Evolutionary conservation across 2,113 vertebrate species (phyloP).

Genomic region (Dasyurus viverrinus): DNA sequence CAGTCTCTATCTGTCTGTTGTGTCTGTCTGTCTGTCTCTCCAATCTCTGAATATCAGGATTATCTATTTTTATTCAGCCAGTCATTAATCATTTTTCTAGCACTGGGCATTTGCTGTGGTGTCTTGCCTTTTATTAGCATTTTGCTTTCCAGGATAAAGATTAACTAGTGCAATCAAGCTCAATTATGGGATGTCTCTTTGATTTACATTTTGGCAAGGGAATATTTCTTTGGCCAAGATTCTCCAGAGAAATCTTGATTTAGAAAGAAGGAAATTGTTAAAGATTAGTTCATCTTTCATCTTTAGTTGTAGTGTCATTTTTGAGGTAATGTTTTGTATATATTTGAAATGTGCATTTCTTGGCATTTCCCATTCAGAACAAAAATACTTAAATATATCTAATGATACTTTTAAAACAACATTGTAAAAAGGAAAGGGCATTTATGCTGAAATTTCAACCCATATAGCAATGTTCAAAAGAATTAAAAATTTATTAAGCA

Average conservation of each 20-base stretch:
- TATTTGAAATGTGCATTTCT: background rate
- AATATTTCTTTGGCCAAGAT: background rate
- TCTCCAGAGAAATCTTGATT: conserved; percentile 17
- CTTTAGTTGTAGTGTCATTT: background rate
- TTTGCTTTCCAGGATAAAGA: conserved; percentile 14
- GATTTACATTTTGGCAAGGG: background rate
- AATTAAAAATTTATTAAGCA: background rate
- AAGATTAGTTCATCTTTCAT: background rate
- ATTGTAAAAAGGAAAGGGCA: background rate
- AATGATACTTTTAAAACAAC: background rate
- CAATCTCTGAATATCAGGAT: background rate
- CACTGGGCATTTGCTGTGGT: conserved; percentile 3
- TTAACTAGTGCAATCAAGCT: background rate
- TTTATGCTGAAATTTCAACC: background rate
- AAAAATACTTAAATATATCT: background rate
- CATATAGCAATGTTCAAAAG: background rate
- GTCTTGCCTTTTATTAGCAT: conserved; percentile 30
- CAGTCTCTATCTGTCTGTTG: background rate
- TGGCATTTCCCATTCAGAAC: background rate
- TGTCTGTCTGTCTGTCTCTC: background rate
- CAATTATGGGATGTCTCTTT: background rate
- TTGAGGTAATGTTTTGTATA: background rate
- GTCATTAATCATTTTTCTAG: conserved; percentile 27
- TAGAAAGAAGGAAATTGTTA: background rate
- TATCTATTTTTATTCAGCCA: conserved; percentile 33